phyloP scores from a whole-genome alignment of 2,797 vertebrate species.

The Protosalanx chinensis region DNA sequence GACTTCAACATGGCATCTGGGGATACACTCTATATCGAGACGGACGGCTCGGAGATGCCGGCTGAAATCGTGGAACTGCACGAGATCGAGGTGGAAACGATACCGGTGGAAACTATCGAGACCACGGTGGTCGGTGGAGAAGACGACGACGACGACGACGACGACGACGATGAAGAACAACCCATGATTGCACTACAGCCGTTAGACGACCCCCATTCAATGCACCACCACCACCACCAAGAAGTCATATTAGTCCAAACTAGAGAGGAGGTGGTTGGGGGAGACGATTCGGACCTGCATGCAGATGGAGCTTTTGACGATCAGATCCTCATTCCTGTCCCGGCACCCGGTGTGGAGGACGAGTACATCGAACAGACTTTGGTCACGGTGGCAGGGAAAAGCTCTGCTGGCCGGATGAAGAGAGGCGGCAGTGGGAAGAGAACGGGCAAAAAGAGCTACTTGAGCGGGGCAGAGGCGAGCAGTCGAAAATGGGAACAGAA shows the following conservation, averaged over 20 bases:
- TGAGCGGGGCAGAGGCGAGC: conserved; percentile 80
- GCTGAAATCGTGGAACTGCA: conserved; percentile 97
- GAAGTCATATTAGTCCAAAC: conserved; percentile 99
- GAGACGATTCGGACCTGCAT: conserved; percentile 91
- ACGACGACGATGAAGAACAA: conserved; percentile 71
- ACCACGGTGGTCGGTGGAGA: conserved; percentile 91
- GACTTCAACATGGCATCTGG: conserved; percentile 92
- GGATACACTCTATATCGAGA: conserved; percentile 95
- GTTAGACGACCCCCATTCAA: conserved; percentile 87
- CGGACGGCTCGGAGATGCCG: conserved; percentile 97
- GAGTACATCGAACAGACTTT: conserved; percentile 97
- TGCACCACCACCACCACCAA: conserved; percentile 77
- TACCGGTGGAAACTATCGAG: conserved; percentile 87
- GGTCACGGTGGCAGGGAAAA: conserved; percentile 91
- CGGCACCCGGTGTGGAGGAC: conserved; percentile 89
- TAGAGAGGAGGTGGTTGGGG: conserved; percentile 96
- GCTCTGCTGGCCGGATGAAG: conserved; percentile 83
- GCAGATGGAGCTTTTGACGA: conserved; percentile 91
- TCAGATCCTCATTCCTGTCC: conserved; percentile 97
- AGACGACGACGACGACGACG: conserved; percentile 81
- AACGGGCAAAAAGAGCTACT: conserved; percentile 92
- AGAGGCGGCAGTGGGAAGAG: conserved; percentile 87
- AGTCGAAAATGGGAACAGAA: conserved; percentile 98
- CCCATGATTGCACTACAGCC: conserved; percentile 98
- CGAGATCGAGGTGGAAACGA: conserved; percentile 94